phyloP scores from a whole-genome alignment of 2,797 vertebrate genomes.

The Chelon labrosus region DNA sequence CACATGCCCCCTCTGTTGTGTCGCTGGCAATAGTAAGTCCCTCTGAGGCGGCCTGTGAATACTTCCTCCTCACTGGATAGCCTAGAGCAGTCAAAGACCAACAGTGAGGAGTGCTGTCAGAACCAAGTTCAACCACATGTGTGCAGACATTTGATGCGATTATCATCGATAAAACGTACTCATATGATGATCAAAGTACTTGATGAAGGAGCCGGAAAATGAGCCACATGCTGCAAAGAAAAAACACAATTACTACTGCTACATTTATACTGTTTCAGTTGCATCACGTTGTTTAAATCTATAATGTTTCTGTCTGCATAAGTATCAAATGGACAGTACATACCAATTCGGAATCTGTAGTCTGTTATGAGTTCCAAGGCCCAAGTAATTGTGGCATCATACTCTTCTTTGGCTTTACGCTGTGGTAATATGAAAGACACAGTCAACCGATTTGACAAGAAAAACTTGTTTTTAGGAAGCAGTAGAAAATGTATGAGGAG shows the following conservation, averaged over 20 bases:
- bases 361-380: constrained; percentile 89
- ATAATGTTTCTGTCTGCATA: neutral
- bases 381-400: constrained; percentile 86
- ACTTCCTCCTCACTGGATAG: constrained; percentile 88
- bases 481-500: neutral
- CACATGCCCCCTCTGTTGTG: constrained; percentile 30
- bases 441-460: neutral
- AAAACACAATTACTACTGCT: constrained; percentile 20
- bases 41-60: constrained; percentile 71
- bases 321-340: constrained; percentile 3
- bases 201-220: constrained; percentile 92
- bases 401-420: constrained; percentile 86
- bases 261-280: neutral
- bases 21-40: constrained; percentile 78
- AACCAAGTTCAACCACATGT: neutral
- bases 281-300: neutral
- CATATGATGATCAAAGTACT: constrained; percentile 92
- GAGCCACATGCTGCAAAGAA: constrained; percentile 87
- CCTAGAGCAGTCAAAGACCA: constrained; percentile 77
- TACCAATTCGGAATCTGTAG: constrained; percentile 91
- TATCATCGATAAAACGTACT: constrained; percentile 85
- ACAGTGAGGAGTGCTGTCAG: neutral
- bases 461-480: constrained; percentile 5
- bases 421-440: constrained; percentile 55
- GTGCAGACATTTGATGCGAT: neutral